Conservation (phyloP, 1,140 invertebrate species). For the Coelopa frigida region DNA sequence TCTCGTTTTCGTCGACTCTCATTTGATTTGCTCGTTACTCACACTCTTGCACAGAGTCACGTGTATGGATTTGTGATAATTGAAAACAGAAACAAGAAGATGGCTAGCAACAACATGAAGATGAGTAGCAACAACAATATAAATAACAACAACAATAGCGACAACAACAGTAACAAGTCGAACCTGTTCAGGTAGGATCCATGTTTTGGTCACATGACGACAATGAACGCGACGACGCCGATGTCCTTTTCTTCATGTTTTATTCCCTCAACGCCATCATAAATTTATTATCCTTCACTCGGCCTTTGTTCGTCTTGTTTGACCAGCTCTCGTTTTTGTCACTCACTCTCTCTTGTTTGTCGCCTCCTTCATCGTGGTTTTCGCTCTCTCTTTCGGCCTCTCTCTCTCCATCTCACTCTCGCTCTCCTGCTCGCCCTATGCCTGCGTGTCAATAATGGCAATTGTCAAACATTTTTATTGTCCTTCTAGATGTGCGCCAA, state of each 20-base stretch:
- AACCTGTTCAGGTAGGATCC: background rate
- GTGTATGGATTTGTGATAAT: too few species aligned
- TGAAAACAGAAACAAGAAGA: too few species aligned
- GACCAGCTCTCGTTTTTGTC: background rate
- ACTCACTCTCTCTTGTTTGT: background rate
- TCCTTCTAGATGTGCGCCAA: too few species aligned
- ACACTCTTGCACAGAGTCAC: too few species aligned
- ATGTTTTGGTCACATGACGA: too few species aligned
- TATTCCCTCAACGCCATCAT: conserved; percentile 9
- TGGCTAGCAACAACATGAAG: too few species aligned
- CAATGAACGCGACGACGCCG: too few species aligned
- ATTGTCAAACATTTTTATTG: conserved; percentile 4
- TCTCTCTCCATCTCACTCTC: background rate
- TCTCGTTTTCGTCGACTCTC: background rate
- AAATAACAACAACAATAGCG: background rate
- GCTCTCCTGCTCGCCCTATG: background rate
- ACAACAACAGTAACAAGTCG: conserved; percentile 2
- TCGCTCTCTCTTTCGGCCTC: background rate
- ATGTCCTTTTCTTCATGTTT: too few species aligned
- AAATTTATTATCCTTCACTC: background rate
- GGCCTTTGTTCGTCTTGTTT: background rate
- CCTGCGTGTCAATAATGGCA: conserved; percentile 3
- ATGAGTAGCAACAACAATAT: too few species aligned
- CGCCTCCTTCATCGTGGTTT: conserved; percentile 10
- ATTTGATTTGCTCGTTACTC: conserved; percentile 9